Evolutionary conservation across 1,140 invertebrate species (phyloP), one percentile per base, ranked within the genome.

Genomic region (Frieseomelitta varia): DNA sequence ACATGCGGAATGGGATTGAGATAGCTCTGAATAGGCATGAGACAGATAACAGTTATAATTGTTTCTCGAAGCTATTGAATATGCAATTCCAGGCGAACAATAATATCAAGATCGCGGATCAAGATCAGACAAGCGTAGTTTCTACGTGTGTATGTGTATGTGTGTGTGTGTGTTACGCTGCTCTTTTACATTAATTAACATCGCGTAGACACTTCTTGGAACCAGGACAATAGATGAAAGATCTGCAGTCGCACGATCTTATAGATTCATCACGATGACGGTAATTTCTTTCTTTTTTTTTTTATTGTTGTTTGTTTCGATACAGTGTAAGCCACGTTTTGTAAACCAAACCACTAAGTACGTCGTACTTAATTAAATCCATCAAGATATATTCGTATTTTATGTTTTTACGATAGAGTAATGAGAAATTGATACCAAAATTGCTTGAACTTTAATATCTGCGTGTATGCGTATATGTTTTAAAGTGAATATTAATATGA

Each of bases 31-130:
- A 82, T 67, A 82, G 63, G 61, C 80, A 47, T 56, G 19, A 67
- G 24, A 47, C 51, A 65, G 73, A 81, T 82, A 81, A 81, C 80
- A 19, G 72, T 82, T 82, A 76, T 82, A 76, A 82, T 82, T 82
- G 80, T 82, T 82, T 76, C 72, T 63, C 72, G 61, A 76, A 67
- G 61, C 80, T 67, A 68, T 82, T 82, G 80, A 82, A 76, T 82
- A 82, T 76, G 80, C 63, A 76, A n/a, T 82, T 21, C 61, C 8
- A 14, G 30, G 14, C 61, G 24, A 76, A 82, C 80, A 82, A 82
- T 82, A 72, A 68, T 82, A 82, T 82, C 72, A 82, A 55, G 80
- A 56, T 76, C 58, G 63, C n/a, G 27, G 61, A 63, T 81, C 68
- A 39, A 63, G 56, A 81, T 63, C 68, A 63, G 79, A 73, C n/a